A percentile compares a stretch with the other conserved stretches of the same genome.
Evolutionary conservation across 2,797 vertebrate species (phyloP).

Genomic region (Austrolebias charrua): DNA sequence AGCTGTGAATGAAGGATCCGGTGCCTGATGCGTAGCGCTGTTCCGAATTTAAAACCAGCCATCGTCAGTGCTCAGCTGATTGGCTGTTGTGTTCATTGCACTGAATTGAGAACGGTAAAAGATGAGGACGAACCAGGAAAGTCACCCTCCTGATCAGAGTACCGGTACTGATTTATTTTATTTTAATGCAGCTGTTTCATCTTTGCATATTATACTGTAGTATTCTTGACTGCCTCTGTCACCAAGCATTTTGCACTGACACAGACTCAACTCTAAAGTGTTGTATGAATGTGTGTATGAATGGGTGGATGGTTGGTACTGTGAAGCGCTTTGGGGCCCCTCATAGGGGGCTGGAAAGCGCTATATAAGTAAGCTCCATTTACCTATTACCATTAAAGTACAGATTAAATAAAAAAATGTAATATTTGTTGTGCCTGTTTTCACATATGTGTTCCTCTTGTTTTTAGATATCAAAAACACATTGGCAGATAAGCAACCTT

Average conservation of each 20-base stretch:
- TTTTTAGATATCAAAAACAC: slow-evolving; percentile 35
- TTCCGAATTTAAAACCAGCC: slow-evolving; percentile 33
- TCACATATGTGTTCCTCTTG: slow-evolving; percentile 17
- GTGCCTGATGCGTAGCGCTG: slow-evolving; percentile 40
- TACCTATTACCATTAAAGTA: no score
- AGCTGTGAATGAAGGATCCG: slow-evolving; percentile 56
- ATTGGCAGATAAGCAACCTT: slow-evolving; percentile 32
- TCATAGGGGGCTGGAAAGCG: no score
- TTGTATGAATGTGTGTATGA: no score
- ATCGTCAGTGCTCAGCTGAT: slow-evolving; percentile 51
- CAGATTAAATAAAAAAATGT: slow-evolving; percentile 15
- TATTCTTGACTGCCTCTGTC: slow-evolving; percentile 56
- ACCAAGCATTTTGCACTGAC: slow-evolving; percentile 26
- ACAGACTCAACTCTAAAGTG: slow-evolving; percentile 24
- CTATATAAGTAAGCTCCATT: no score
- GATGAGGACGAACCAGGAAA: slow-evolving; percentile 42
- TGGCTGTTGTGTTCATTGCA: slow-evolving; percentile 54
- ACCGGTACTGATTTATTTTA: slow-evolving; percentile 1
- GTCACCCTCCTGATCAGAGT: slow-evolving; percentile 45
- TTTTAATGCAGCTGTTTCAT: slow-evolving; percentile 54
- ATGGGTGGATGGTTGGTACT: no score
- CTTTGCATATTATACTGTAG: slow-evolving; percentile 63
- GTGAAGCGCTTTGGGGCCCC: no score
- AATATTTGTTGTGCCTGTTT: slow-evolving; percentile 15
- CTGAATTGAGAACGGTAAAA: slow-evolving; percentile 38